phyloP scores from a whole-genome alignment of 1,140 invertebrate genomes.

The Drosophila busckii region DNA sequence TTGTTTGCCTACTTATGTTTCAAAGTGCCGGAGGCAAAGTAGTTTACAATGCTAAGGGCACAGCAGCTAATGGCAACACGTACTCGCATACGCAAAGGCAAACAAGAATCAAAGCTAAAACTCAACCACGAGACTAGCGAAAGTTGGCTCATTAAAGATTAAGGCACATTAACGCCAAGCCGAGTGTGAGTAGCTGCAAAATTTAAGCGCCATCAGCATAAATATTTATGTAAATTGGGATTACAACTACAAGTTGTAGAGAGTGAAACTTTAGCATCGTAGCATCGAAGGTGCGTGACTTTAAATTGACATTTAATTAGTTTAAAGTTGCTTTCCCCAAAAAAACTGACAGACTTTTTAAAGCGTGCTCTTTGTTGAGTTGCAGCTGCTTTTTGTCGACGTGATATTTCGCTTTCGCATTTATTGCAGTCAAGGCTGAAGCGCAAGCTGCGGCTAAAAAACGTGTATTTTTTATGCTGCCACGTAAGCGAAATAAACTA shows the following conservation, averaged over 20 bases:
- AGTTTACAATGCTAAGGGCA: slow-evolving; percentile 47
- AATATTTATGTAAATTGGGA: slow-evolving; percentile 77
- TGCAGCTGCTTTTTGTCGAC: slow-evolving; percentile 43
- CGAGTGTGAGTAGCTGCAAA: slow-evolving; percentile 37
- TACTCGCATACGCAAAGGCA: slow-evolving; percentile 14
- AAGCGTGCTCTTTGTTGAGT: slow-evolving; percentile 31
- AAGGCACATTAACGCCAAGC: slow-evolving; percentile 70
- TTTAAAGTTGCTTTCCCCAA: slow-evolving; percentile 43
- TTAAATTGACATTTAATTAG: slow-evolving; percentile 64
- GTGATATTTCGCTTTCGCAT: slow-evolving; percentile 48
- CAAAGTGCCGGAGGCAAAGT: slow-evolving; percentile 26
- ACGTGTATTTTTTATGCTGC: slow-evolving; percentile 48
- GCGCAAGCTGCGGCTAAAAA: slow-evolving; percentile 16
- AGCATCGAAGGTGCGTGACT: neutral
- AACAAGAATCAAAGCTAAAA: slow-evolving; percentile 6
- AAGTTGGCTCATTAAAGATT: slow-evolving; percentile 76
- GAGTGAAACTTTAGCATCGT: slow-evolving; percentile 29
- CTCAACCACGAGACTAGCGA: slow-evolving; percentile 44
- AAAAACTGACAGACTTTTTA: neutral
- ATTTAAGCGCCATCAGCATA: slow-evolving; percentile 67
- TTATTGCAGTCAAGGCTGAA: slow-evolving; percentile 38
- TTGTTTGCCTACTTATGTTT: slow-evolving; percentile 9
- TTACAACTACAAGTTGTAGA: slow-evolving; percentile 57
- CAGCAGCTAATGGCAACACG: slow-evolving; percentile 37
- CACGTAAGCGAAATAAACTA: slow-evolving; percentile 40